phyloP scores from a whole-genome alignment of 1,140 invertebrate genomes.

The Chrysopa pallens region DNA sequence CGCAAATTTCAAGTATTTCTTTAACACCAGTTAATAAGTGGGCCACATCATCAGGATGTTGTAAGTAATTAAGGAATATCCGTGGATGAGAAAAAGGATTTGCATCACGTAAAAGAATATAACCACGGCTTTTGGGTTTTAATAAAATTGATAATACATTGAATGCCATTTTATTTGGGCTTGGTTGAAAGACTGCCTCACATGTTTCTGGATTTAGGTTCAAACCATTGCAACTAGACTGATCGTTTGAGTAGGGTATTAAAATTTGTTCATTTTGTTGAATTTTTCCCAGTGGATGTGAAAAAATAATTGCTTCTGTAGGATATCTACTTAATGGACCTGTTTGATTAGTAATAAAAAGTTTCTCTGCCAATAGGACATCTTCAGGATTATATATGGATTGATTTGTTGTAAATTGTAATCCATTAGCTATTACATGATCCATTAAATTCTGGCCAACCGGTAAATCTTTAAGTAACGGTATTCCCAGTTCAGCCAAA shows the following conservation, averaged over 20 bases:
- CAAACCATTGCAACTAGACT: no score
- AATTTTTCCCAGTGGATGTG: no score
- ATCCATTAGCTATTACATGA: slow-evolving; percentile 20
- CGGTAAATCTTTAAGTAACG: slow-evolving; percentile 1
- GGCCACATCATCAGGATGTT: slow-evolving; percentile 41
- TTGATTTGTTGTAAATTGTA: background rate
- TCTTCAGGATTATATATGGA: no score
- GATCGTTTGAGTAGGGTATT: background rate
- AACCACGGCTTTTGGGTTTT: slow-evolving; percentile 54
- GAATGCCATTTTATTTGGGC: slow-evolving; percentile 29
- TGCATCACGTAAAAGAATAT: slow-evolving; percentile 38
- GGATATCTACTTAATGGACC: no score
- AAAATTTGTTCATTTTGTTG: background rate
- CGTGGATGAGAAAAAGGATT: slow-evolving; percentile 56
- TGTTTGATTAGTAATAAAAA: no score
- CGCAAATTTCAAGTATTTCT: slow-evolving; percentile 39
- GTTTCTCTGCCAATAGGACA: no score
- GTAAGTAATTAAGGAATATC: slow-evolving; percentile 63
- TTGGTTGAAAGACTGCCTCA: background rate
- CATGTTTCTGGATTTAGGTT: background rate
- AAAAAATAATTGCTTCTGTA: no score
- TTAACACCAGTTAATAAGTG: slow-evolving; percentile 54
- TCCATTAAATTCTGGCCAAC: slow-evolving; percentile 4
- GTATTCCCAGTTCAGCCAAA: slow-evolving; percentile 1
- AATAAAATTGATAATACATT: slow-evolving; percentile 49